phyloP scores from a whole-genome alignment of 2,797 vertebrate species.

The Sternotherus odoratus region DNA sequence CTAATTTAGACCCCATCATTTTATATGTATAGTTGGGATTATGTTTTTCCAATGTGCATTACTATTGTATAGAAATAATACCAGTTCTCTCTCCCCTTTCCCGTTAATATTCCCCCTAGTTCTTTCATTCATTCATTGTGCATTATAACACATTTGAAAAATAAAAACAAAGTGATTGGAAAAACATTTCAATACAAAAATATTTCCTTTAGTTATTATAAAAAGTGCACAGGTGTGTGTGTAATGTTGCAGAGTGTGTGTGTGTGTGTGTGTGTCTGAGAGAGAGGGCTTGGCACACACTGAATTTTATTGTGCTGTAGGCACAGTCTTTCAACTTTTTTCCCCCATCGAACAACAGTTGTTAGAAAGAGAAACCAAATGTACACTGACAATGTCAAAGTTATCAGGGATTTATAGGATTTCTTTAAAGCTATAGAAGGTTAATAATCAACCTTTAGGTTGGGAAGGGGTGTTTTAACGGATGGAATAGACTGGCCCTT shows the following conservation, averaged over 20 bases:
- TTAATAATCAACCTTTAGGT: neutral
- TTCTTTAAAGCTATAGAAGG: neutral
- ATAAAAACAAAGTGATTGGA: neutral
- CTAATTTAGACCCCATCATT: no score
- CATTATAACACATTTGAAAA: neutral
- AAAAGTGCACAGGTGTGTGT: neutral
- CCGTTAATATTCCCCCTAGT: neutral
- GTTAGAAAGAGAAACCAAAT: neutral
- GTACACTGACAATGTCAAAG: neutral
- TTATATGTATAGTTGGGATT: no score
- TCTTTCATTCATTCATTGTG: neutral
- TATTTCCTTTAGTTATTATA: neutral
- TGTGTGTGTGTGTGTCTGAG: neutral
- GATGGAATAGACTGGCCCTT: neutral
- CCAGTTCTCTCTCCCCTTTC: rapidly evolving
- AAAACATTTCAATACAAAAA: neutral
- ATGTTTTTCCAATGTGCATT: no score
- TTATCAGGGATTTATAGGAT: neutral
- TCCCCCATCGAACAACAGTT: neutral
- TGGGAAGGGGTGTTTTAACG: neutral
- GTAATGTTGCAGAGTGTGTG: neutral
- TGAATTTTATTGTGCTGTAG: neutral
- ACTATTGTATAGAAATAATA: rapidly evolving
- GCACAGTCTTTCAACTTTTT: rapidly evolving
- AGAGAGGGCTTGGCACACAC: neutral